These are phyloP conservation scores for Taeniopygia guttata DNA, from an alignment of 2,797 vertebrate genomes.

Conservation along the genomic window DNA sequence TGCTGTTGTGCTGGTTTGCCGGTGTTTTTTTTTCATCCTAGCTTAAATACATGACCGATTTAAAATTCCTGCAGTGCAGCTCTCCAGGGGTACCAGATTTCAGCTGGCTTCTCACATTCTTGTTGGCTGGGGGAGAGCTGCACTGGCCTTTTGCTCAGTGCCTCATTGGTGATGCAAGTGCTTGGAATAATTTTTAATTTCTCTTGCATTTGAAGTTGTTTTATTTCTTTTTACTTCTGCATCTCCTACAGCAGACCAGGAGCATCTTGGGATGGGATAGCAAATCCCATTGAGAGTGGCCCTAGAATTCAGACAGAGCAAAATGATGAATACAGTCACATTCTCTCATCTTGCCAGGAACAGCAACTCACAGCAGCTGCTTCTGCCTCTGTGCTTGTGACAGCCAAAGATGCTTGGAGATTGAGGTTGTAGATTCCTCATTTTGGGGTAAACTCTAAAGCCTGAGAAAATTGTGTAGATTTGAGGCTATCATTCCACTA, in stretches of 20 bases:
- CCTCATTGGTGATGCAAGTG: neutral
- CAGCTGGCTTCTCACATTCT: neutral
- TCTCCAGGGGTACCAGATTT: neutral
- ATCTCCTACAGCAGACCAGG: neutral
- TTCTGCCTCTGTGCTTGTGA: neutral
- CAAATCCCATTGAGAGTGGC: neutral
- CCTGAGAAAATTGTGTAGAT: accelerated
- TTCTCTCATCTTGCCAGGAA: neutral
- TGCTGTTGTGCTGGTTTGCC: neutral
- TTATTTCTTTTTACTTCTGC: neutral
- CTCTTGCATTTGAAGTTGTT: neutral
- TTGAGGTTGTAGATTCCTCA: accelerated
- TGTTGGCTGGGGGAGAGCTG: neutral
- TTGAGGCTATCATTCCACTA: accelerated
- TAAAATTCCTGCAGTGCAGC: neutral
- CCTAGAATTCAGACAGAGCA: neutral
- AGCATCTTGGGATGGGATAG: neutral
- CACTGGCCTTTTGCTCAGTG: neutral
- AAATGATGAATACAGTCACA: neutral
- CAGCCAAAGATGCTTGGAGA: neutral
- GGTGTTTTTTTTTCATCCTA: accelerated
- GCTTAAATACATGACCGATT: neutral
- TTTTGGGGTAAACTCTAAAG: neutral
- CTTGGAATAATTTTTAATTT: neutral
- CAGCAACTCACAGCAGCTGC: neutral